These are phyloP conservation scores for Ceraclea dissimilis DNA, from an alignment of 2,888 invertebrate genomes.

Conservation along the genomic window DNA sequence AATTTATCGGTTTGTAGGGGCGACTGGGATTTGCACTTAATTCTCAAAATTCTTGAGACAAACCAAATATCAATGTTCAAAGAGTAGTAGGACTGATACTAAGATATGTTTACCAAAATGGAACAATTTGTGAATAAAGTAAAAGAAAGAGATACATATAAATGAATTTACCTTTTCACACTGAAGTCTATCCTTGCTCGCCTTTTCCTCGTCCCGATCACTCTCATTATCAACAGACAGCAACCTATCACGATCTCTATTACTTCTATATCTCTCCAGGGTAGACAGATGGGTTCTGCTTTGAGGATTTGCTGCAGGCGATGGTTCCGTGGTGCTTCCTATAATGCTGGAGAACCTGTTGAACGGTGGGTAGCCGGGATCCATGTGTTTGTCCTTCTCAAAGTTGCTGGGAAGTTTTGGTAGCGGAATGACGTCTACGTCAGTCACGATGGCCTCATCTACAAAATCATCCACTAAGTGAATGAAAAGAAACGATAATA, in stretches of 20 bases:
- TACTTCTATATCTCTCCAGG: conserved; percentile 41
- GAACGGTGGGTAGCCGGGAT: conserved; percentile 28
- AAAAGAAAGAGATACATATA: too few species aligned
- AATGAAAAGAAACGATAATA: conserved; percentile 8
- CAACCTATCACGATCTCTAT: conserved; percentile 34
- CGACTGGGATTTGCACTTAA: too few species aligned
- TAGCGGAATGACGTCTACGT: conserved; percentile 55
- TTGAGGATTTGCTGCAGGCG: conserved; percentile 26
- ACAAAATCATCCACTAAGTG: conserved; percentile 28
- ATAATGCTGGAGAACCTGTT: conserved; percentile 30
- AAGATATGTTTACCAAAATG: too few species aligned
- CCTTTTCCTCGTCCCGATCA: conserved; percentile 56
- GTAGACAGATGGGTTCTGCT: conserved; percentile 41
- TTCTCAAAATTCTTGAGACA: too few species aligned
- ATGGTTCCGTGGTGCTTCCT: conserved; percentile 29
- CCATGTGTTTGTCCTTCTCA: conserved; percentile 38
- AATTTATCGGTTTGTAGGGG: too few species aligned
- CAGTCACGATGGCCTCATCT: conserved; percentile 57
- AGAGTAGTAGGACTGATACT: too few species aligned
- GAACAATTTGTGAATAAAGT: too few species aligned
- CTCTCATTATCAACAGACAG: not conserved
- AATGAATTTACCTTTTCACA: conserved; percentile 42
- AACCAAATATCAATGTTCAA: too few species aligned
- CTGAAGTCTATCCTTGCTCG: conserved; percentile 59
- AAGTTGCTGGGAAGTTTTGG: conserved; percentile 55